A percentile compares a stretch with the other conserved stretches of the same genome.
These are phyloP conservation scores for Cosmia pyralina DNA, from an alignment of 2,888 invertebrate species.

Conservation along the genomic window DNA sequence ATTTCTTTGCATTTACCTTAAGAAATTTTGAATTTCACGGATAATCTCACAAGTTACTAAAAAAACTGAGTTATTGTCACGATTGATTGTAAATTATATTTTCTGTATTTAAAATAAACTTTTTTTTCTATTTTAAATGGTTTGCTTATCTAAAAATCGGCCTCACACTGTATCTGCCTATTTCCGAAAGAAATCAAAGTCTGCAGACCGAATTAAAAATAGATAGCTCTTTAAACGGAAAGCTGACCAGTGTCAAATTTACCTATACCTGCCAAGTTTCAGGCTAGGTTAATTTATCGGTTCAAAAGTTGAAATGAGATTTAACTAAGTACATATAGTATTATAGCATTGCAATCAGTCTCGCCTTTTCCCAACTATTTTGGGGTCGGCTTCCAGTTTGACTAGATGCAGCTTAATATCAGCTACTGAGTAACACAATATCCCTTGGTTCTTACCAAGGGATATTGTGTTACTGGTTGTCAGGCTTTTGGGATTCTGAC, in stretches of 20 bases:
- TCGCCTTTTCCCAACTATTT: too few species aligned
- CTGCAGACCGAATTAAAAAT: conserved; percentile 5
- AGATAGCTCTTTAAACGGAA: not conserved
- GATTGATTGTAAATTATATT: not conserved
- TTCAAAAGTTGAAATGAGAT: too few species aligned
- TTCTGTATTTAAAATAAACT: not conserved
- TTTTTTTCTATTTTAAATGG: not conserved
- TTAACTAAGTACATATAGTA: too few species aligned
- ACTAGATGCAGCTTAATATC: too few species aligned
- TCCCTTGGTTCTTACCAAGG: too few species aligned
- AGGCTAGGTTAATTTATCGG: too few species aligned
- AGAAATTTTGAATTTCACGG: not conserved
- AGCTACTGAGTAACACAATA: too few species aligned
- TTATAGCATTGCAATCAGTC: too few species aligned
- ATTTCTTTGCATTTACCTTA: not conserved
- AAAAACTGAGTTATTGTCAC: not conserved
- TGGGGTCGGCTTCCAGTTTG: too few species aligned
- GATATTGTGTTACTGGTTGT: too few species aligned
- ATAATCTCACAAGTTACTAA: not conserved
- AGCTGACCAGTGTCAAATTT: not conserved
- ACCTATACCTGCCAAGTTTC: too few species aligned
- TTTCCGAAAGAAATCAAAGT: not conserved
- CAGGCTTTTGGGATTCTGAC: too few species aligned
- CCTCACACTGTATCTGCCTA: not conserved
- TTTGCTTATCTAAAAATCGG: not conserved